Evolutionary conservation across 2,888 invertebrate species (phyloP).

Genomic region (Calliopum simillimum): DNA sequence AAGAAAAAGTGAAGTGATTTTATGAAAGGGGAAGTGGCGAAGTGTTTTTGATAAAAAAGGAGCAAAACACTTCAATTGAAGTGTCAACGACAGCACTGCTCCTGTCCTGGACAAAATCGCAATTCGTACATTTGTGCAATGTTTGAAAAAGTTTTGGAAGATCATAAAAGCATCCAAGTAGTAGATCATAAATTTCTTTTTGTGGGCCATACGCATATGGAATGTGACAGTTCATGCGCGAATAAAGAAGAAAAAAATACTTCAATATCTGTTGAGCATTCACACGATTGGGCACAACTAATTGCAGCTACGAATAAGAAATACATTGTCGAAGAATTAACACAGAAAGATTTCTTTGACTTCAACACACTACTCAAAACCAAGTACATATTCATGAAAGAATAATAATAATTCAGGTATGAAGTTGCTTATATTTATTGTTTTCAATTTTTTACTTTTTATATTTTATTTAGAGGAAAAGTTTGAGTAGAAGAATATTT

Average conservation of each 20-base stretch:
- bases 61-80: too few relatives aligned
- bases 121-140: constrained; percentile 37
- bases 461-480: too few relatives aligned
- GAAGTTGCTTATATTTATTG: too few relatives aligned
- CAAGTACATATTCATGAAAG: constrained; percentile 39
- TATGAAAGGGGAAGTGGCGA: too few relatives aligned
- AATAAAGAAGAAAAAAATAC: constrained; percentile 40
- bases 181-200: too few relatives aligned
- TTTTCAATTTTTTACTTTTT: too few relatives aligned
- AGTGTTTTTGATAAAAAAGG: too few relatives aligned
- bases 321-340: constrained; percentile 38
- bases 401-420: too few relatives aligned
- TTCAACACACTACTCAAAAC: constrained; percentile 38
- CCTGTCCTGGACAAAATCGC: constrained; percentile 36
- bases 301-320: constrained; percentile 40
- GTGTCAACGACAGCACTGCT: too few relatives aligned
- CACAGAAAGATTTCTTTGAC: constrained; percentile 37
- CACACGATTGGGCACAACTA: constrained; percentile 41
- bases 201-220: constrained; percentile 42
- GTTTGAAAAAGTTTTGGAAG: constrained; percentile 35
- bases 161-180: constrained; percentile 36
- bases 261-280: constrained; percentile 36
- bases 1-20: too few relatives aligned
- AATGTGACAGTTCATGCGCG: constrained; percentile 42
- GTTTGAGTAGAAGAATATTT: too few relatives aligned